phyloP scores from a whole-genome alignment of 1,140 invertebrate species.

The Ephestia elutella region DNA sequence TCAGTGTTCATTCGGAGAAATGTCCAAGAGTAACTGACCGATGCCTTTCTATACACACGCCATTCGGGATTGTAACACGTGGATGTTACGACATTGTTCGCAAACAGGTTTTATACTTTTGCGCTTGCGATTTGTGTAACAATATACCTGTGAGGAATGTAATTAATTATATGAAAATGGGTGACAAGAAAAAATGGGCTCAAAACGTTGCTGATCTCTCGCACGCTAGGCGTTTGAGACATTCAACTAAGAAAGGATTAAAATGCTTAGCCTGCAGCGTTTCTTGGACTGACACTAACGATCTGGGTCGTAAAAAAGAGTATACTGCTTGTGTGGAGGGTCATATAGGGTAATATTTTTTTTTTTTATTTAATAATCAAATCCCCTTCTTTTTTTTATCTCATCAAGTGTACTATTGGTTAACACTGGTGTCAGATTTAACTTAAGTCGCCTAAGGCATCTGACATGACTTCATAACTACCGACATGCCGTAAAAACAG shows the following conservation, averaged over 20 bases:
- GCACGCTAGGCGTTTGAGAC: constrained; percentile 38
- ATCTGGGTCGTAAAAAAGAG: constrained; percentile 19
- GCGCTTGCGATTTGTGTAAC: constrained; percentile 55
- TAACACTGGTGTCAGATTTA: no score
- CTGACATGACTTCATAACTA: no score
- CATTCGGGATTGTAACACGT: constrained; percentile 52
- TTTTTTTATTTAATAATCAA: no score
- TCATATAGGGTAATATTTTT: background rate
- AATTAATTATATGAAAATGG: constrained; percentile 45
- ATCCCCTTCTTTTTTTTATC: no score
- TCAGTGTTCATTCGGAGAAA: constrained; percentile 14
- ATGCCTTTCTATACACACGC: constrained; percentile 53
- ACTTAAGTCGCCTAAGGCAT: no score
- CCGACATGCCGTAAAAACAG: no score
- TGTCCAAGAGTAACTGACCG: constrained; percentile 40
- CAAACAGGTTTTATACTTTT: constrained; percentile 42
- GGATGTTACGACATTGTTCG: constrained; percentile 49
- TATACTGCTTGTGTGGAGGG: background rate
- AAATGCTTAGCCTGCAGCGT: constrained; percentile 53
- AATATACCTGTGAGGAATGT: constrained; percentile 53
- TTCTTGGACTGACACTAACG: constrained; percentile 40
- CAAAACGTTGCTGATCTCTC: constrained; percentile 51
- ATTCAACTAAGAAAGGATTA: constrained; percentile 51
- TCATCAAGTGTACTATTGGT: no score
- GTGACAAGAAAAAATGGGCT: constrained; percentile 44